Evolutionary conservation across 1,140 invertebrate species (phyloP).

Genomic region (Calephelis nemesis): DNA sequence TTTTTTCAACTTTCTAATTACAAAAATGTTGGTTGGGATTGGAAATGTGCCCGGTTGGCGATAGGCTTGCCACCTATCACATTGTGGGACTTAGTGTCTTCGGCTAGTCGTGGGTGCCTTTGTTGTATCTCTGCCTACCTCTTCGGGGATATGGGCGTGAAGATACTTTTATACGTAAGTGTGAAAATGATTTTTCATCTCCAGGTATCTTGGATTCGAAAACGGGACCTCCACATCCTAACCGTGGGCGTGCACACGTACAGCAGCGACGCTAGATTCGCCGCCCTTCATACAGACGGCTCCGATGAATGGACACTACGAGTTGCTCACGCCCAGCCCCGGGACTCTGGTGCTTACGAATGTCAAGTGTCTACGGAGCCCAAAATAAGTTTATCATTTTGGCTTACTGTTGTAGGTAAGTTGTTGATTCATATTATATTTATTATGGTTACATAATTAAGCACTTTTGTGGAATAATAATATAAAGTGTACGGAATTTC

Average conservation of each 20-base stretch:
- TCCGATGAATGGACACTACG: conserved; percentile 94
- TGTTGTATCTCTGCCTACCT: no score
- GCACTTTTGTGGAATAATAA: no score
- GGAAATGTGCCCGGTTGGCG: no score
- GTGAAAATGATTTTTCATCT: conserved; percentile 23
- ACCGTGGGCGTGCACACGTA: conserved; percentile 87
- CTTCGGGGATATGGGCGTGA: no score
- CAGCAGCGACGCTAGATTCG: conserved; percentile 87
- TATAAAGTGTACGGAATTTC: no score
- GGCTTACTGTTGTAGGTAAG: conserved; percentile 90
- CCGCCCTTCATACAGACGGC: conserved; percentile 89
- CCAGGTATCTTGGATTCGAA: conserved; percentile 88
- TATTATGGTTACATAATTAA: neutral
- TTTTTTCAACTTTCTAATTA: no score
- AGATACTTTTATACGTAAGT: neutral
- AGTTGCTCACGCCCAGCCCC: conserved; percentile 88
- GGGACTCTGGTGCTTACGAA: conserved; percentile 88
- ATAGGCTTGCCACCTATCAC: no score
- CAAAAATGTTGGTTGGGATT: no score
- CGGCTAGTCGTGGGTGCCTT: no score
- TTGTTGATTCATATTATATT: conserved; percentile 36
- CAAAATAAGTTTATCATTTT: conserved; percentile 90
- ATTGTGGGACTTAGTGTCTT: no score
- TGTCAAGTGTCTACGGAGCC: conserved; percentile 94
- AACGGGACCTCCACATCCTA: conserved; percentile 86